Conservation (phyloP, 2,888 invertebrate species). For the Leucoptera coffeella region DNA sequence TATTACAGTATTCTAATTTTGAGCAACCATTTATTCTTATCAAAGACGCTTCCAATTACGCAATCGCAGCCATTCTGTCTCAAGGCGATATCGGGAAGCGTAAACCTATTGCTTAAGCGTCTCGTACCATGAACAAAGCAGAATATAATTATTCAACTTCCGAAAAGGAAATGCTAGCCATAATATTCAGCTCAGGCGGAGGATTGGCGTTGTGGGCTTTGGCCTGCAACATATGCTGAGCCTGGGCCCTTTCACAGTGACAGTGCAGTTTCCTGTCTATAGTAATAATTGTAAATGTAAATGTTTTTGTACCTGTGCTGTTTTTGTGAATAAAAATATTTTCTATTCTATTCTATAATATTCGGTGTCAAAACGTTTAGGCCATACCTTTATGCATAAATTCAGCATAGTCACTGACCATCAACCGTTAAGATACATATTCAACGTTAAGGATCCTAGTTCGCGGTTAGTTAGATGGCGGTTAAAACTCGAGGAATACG, state of each 20-base stretch:
- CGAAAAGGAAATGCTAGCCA: constrained; percentile 10
- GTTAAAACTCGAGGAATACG: no score
- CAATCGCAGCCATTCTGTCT: constrained; percentile 2
- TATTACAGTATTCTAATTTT: constrained; percentile 8
- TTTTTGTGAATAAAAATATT: no score
- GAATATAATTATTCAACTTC: constrained; percentile 6
- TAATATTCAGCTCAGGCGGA: no score
- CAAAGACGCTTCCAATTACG: constrained; percentile 7
- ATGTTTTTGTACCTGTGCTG: no score
- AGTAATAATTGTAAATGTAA: no score
- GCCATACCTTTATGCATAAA: constrained; percentile 6
- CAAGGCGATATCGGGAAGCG: constrained; percentile 4
- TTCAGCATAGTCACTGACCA: background rate
- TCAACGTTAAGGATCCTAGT: no score
- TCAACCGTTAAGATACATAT: no score
- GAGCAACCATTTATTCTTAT: constrained; percentile 7
- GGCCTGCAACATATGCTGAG: no score
- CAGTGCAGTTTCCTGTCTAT: no score
- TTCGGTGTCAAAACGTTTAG: constrained; percentile 10
- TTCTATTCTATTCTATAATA: no score
- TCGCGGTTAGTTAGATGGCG: background rate
- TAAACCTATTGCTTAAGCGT: constrained; percentile 3
- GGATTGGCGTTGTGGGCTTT: no score
- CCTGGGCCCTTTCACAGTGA: no score
- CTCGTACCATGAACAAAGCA: constrained; percentile 3